phyloP scores from a whole-genome alignment of 2,113 vertebrate genomes.

The Eulemur macaco region DNA sequence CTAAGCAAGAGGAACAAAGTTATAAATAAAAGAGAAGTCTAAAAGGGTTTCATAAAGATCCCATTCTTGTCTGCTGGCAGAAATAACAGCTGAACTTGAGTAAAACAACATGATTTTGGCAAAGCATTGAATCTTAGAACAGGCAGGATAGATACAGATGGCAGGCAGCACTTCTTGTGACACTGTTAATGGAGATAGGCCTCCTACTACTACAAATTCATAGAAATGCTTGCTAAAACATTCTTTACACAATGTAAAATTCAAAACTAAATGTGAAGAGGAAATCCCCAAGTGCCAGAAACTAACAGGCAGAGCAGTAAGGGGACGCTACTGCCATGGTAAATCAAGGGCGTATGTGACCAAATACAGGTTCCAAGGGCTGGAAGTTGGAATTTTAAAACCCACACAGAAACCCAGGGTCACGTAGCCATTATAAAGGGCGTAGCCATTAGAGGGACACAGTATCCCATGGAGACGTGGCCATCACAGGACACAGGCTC shows the following conservation, averaged over 20 bases:
- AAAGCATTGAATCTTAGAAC: neutral
- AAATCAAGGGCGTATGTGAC: neutral
- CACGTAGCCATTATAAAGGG: too few species aligned
- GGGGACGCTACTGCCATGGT: neutral
- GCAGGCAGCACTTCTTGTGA: neutral
- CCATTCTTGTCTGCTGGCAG: neutral
- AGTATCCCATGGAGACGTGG: neutral
- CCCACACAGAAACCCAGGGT: neutral
- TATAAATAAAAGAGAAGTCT: neutral
- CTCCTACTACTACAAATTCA: neutral
- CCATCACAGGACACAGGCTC: neutral
- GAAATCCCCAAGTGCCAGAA: neutral
- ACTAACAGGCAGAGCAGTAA: neutral
- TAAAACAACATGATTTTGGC: neutral
- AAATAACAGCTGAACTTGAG: neutral
- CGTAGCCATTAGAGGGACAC: neutral
- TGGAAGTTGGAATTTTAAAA: neutral
- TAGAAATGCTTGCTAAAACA: neutral
- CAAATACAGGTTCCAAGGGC: neutral
- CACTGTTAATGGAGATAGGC: neutral
- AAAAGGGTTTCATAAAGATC: neutral
- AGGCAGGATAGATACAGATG: neutral
- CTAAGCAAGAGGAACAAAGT: conserved; percentile 15
- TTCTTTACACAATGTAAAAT: neutral
- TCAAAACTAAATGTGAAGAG: neutral